Conservation (phyloP, 1,140 invertebrate species). For the Drosophila pruinosa region DNA sequence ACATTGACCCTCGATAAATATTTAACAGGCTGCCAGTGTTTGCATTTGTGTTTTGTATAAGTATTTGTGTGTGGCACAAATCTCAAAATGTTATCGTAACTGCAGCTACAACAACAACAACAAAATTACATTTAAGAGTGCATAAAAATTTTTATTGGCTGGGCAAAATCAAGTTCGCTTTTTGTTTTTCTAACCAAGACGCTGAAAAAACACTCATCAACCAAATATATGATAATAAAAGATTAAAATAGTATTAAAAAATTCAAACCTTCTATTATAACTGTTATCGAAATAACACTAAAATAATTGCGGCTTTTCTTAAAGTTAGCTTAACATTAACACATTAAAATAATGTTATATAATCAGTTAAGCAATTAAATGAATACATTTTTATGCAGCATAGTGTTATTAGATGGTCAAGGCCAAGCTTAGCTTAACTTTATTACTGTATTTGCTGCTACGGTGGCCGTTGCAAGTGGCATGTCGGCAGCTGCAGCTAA, state of each 20-base stretch:
- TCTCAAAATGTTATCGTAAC: constrained; percentile 43
- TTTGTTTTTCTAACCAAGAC: constrained; percentile 44
- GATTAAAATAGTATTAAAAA: background rate
- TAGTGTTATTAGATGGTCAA: constrained; percentile 52
- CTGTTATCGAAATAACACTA: too few species aligned
- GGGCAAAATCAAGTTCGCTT: constrained; percentile 45
- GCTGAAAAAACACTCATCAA: constrained; percentile 54
- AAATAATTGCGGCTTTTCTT: too few species aligned
- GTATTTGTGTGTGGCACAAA: constrained; percentile 57
- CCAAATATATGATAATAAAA: background rate
- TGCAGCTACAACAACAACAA: constrained; percentile 34
- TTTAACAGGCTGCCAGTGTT: constrained; percentile 22
- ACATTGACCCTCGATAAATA: constrained; percentile 69
- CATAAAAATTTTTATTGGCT: constrained; percentile 67
- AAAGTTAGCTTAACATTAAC: too few species aligned
- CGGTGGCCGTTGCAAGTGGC: constrained; percentile 57
- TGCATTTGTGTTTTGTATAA: constrained; percentile 17
- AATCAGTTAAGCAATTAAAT: background rate
- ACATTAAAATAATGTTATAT: background rate
- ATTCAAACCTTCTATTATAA: background rate
- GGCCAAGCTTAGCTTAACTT: constrained; percentile 53
- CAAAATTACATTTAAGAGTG: constrained; percentile 76
- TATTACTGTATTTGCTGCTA: constrained; percentile 24
- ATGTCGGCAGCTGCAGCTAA: constrained; percentile 57
- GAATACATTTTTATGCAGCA: constrained; percentile 21